Base-by-base conservation (phyloP, 2,888 invertebrate genomes). In the Portevinia maculata region DNA sequence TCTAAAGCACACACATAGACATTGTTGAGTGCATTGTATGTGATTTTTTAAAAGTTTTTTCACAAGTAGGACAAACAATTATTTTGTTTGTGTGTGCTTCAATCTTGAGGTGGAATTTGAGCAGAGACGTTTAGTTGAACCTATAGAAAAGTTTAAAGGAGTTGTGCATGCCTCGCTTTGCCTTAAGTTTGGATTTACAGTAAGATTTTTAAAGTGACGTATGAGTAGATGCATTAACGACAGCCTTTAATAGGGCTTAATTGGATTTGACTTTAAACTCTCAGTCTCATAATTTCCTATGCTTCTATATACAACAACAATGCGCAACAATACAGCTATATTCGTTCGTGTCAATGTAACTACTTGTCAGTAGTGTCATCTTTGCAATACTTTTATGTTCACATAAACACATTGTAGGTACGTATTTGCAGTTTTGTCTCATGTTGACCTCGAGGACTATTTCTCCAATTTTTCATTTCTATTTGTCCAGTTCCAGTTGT, bases 1-100 rank as follows among this genome's bases (percentile, higher is more conserved):
- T 60, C 24, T 52, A 48, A 34, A 59, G 50, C 60, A 50, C 41
- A 39, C 39, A 59, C 59, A 50, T 32, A 48, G 28, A 59, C 50
- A 19, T 44, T 39, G 28, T 17, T 69, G 57, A 37, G 69, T 37
- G 9, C 44, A 50, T 15, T 50, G 50, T 41, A 41, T 41, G 59
- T 41, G 50, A 52, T 70, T 39, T 50, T 52, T 8, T 0, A 17
- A 6, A 70, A 69, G 39, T 60, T 70, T 52, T 4, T 17, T 13
- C 19, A 11, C 1, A 41, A 52, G 30, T 65, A 11, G 41, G 17
- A 15, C 32, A 21, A n/a, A 5, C 21, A 24, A 39, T 30, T 37
- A 28, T 67, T 0, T 6, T 9, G 3, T 11, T 24, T 24, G 24
- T 24, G 2, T 24, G 24, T 5, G 8, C 8, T 37, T 50, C 24